phyloP scores from a whole-genome alignment of 2,888 invertebrate genomes.

The Venusia cambrica region DNA sequence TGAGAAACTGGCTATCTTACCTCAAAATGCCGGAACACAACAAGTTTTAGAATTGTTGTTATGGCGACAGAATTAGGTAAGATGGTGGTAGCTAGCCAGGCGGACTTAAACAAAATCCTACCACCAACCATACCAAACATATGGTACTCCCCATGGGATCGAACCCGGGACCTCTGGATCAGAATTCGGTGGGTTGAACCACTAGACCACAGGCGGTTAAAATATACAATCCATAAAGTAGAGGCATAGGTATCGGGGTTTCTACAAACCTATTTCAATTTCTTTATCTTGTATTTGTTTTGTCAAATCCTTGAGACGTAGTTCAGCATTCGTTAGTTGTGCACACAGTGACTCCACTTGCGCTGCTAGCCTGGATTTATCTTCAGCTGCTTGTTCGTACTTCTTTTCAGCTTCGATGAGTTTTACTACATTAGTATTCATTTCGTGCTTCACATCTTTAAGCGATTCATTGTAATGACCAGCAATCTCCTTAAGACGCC shows the following conservation, averaged over 20 bases:
- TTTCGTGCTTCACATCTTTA: conserved; percentile 47
- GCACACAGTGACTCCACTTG: conserved; percentile 45
- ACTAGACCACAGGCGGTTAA: too few species aligned
- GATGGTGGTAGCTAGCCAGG: too few species aligned
- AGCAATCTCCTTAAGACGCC: conserved; percentile 50
- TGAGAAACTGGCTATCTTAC: too few species aligned
- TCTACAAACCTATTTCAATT: conserved; percentile 37
- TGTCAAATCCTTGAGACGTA: conserved; percentile 38
- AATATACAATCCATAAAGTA: conserved; percentile 2
- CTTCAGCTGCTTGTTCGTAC: conserved; percentile 46
- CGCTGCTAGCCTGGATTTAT: conserved; percentile 43
- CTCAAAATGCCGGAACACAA: too few species aligned
- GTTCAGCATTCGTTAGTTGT: conserved; percentile 50
- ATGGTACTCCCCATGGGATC: too few species aligned
- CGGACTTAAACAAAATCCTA: too few species aligned
- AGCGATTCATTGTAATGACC: conserved; percentile 55
- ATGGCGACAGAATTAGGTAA: too few species aligned
- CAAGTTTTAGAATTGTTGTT: too few species aligned
- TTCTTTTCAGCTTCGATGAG: conserved; percentile 56
- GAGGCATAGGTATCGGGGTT: neutral
- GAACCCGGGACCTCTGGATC: too few species aligned
- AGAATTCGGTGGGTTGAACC: too few species aligned
- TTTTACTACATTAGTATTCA: conserved; percentile 44
- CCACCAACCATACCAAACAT: too few species aligned
- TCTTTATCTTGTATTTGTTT: conserved; percentile 41